These are phyloP conservation scores for Enteromius unitaeniatus DNA, from an alignment of 2,797 vertebrate genomes.

Conservation along the genomic window DNA sequence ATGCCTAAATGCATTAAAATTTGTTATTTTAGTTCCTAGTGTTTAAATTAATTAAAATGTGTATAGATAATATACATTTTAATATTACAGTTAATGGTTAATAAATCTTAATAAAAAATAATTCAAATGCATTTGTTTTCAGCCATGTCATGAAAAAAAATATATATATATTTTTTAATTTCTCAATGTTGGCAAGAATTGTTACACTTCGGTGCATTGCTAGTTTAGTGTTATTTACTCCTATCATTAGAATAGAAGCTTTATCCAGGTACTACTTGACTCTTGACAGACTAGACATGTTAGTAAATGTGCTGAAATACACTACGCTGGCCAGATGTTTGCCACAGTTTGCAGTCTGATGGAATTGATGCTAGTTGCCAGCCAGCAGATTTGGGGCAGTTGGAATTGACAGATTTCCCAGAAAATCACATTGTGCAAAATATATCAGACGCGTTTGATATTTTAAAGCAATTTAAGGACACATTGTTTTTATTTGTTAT, in stretches of 20 bases:
- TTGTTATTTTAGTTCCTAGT: neutral
- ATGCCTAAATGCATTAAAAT: neutral
- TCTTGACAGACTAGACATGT: neutral
- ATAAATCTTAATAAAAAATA: neutral
- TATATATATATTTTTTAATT: neutral
- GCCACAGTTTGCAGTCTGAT: neutral
- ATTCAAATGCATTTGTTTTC: neutral
- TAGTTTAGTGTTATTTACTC: slow-evolving; percentile 6
- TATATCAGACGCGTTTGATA: neutral
- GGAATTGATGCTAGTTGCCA: neutral
- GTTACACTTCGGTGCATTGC: neutral
- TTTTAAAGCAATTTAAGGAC: too few species aligned
- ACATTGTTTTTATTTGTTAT: neutral
- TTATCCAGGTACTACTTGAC: neutral
- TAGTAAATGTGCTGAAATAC: neutral
- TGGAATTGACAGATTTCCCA: neutral
- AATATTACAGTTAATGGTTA: neutral
- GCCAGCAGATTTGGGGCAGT: neutral
- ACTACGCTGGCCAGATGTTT: neutral
- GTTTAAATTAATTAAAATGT: neutral
- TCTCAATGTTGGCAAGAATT: neutral
- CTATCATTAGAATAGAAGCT: neutral
- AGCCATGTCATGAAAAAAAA: neutral
- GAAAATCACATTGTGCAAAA: neutral
- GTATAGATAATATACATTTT: neutral